Evolutionary conservation across 2,888 invertebrate genomes (phyloP), one percentile per base, ranked within the genome.

Genomic region (Antheraea assamensis): DNA sequence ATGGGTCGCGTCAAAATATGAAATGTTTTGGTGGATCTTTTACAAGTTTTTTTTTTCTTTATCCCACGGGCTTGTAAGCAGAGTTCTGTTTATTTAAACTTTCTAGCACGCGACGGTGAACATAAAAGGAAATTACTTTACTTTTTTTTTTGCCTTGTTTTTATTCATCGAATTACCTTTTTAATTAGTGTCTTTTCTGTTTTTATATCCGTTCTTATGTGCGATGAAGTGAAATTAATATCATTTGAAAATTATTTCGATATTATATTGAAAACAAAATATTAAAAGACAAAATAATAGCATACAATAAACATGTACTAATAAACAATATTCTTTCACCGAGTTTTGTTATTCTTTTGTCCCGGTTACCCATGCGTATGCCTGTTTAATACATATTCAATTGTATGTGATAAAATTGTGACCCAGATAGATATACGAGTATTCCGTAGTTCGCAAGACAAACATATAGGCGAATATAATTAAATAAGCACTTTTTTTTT

Each of bases 1-100:
- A 75, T 79, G 80, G 83, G 81, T 79, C 78, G 78, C 76, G 80
- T 83, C 80, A 72, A 77, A 80, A 83, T 82, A 80, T 81, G 77
- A 83, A 85, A 83, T 81, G 81, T 82, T 83, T 80, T 74, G 76
- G 72, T 3, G 78, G 79, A 80, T 79, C 78, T 81, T 80, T 80
- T 68, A 72, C 71, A 75, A 76, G 76, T 79, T 75, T 73, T 75
- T 77, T 80, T 81, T 77, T 73, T 70, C 31, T 31, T 17, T 52
- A 58, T 24, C 24, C 17, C 31, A 30, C n/a, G 35, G 58, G 42
- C 31, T 52, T 55, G 49, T 42, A 42, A 70, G 42, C 35, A 24
- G n/a, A n/a, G 35, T 19, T 70, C 58, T 55, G 42, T 73, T 73
- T 70, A 58, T 70, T 42, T 73, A 58, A 42, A 35, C 55, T 24